Percentiles rank a stretch among this genome's conserved stretches.
phyloP scores from a whole-genome alignment of 2,888 invertebrate species.

The Ormyrus rosae region DNA sequence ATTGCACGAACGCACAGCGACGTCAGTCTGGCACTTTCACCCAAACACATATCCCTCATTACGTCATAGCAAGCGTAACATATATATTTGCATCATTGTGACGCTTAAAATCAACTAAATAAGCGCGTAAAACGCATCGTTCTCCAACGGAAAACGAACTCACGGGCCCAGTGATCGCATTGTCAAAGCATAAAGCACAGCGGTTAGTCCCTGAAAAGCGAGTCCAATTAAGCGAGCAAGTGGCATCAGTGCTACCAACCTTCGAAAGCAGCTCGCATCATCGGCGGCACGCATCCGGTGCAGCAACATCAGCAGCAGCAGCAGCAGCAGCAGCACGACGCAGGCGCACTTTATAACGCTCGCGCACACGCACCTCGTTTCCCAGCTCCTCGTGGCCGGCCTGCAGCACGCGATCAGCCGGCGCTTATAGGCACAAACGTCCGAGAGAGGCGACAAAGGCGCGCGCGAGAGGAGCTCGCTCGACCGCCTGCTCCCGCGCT shows the following conservation, averaged over 20 bases:
- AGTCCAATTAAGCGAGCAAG: conserved; percentile 10
- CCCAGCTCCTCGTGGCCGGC: background rate
- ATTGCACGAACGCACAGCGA: too few relatives aligned
- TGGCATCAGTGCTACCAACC: conserved; percentile 43
- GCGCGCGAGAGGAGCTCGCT: background rate
- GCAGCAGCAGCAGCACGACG: conserved; percentile 14
- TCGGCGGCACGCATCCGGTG: conserved; percentile 32
- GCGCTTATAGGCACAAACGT: background rate
- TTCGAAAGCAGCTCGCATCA: conserved; percentile 13
- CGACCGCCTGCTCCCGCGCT: background rate
- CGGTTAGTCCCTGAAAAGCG: too few relatives aligned
- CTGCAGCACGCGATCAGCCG: conserved; percentile 2
- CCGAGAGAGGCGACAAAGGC: conserved; percentile 32
- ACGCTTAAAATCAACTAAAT: too few relatives aligned
- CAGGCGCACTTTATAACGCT: conserved; percentile 44
- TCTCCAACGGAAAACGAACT: too few relatives aligned
- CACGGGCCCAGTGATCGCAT: too few relatives aligned
- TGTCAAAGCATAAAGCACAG: too few relatives aligned
- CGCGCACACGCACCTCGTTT: conserved; percentile 41
- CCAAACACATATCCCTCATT: too few relatives aligned
- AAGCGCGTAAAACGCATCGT: too few relatives aligned
- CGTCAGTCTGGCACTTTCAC: too few relatives aligned
- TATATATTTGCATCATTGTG: too few relatives aligned
- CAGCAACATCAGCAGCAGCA: conserved; percentile 18
- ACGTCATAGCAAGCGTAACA: too few relatives aligned